Base-by-base conservation (phyloP, 2,888 invertebrate genomes). In the Habrosyne pyritoides region DNA sequence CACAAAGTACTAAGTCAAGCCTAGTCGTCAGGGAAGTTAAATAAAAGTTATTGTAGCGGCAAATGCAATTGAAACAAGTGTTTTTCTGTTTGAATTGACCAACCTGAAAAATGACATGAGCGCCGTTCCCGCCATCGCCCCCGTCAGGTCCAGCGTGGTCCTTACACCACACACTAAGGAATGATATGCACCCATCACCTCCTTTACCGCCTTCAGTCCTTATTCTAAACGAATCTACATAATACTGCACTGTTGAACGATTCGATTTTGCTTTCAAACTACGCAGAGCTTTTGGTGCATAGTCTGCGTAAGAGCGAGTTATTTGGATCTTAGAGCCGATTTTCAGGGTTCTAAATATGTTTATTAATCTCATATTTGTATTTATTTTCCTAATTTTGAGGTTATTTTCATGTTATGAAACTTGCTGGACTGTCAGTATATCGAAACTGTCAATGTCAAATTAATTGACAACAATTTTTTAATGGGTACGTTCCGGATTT, bases 41-140 rank as follows among this genome's bases (percentile, higher is more conserved):
- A 12, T 30, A 30, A 12, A 30, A 2, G 30, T 12, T 12, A 10
- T 30, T 30, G 10, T 30, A 12, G 30, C 12, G 2, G 12, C 12
- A 12, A 7, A 7, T 7, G 28, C 10, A 8, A 10, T 10, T 6
- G 1, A 8, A 28, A 6, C 26, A 1, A 7, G 26, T n/a, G n/a
- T n/a, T n/a, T n/a, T n/a, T n/a, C n/a, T n/a, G n/a, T n/a, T n/a
- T n/a, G n/a, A n/a, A n/a, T n/a, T n/a, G n/a, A 54, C 55, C 60
- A 50, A 90, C 90, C 74, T 88, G 86, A 61, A 99, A 96, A 55
- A 99, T 94, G 1, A 99, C 96, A 89, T 99, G 99, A 0, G 98
- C 99, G 0, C 99, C 99, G 79, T 97, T 95, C 0, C 99, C 99
- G 0, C 99, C 99, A 84, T 99, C 98, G 0, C 99, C 99, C 0